A percentile compares a stretch with the other conserved stretches of the same genome.
phyloP scores from a whole-genome alignment of 92 coral and sea anemone genomes.

The Parazoanthus darwini region DNA sequence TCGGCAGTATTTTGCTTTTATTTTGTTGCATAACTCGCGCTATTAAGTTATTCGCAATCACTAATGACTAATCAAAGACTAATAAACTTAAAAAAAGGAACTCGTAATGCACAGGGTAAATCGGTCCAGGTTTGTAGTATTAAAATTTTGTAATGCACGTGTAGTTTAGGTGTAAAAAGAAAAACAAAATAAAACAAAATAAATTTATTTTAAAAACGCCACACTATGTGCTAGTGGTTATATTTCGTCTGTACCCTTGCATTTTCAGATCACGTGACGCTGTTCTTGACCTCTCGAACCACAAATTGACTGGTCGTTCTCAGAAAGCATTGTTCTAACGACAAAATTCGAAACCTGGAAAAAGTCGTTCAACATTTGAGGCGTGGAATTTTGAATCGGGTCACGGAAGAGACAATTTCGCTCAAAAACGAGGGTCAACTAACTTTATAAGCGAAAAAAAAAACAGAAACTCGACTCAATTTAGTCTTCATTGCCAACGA shows the following conservation, averaged over 20 bases:
- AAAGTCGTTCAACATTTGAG: too few species aligned
- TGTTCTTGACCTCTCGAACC: too few species aligned
- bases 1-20: neutral
- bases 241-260: neutral
- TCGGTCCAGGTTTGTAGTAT: slow-evolving; percentile 3
- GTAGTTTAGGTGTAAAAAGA: slow-evolving; percentile 60
- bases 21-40: neutral
- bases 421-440: too few species aligned
- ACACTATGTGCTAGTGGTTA: neutral
- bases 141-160: slow-evolving; percentile 31
- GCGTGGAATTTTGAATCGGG: too few species aligned
- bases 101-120: neutral
- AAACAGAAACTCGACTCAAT: too few species aligned
- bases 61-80: neutral
- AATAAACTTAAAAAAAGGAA: neutral
- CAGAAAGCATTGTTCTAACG: too few species aligned
- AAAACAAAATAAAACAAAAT: slow-evolving; percentile 52
- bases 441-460: too few species aligned
- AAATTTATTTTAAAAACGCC: slow-evolving; percentile 65
- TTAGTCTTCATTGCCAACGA: too few species aligned
- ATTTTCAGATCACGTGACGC: too few species aligned
- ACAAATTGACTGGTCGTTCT: too few species aligned
- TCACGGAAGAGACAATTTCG: too few species aligned
- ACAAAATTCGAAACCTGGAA: too few species aligned
- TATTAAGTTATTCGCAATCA: slow-evolving; percentile 24